phyloP scores from a whole-genome alignment of 2,113 vertebrate genomes.

The Fregata magnificens region DNA sequence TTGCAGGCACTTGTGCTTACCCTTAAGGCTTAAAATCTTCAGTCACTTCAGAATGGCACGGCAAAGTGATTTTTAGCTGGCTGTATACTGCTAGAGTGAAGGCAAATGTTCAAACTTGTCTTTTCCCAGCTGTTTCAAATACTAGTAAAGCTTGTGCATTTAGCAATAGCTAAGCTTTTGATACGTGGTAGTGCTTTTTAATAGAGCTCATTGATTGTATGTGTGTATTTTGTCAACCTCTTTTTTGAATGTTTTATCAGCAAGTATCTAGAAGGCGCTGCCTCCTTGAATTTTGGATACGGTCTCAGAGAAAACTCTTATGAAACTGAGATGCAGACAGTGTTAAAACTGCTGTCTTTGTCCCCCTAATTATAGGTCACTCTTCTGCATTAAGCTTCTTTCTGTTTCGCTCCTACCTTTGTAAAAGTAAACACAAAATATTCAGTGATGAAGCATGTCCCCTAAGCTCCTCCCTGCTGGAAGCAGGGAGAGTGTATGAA shows the following conservation, averaged over 20 bases:
- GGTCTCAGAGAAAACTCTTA: not conserved
- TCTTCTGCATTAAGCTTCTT: not conserved
- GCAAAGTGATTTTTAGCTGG: not conserved
- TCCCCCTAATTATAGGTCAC: not conserved
- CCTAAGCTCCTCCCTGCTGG: not conserved
- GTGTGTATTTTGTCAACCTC: not conserved
- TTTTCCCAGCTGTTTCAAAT: not conserved
- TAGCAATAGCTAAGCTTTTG: not conserved
- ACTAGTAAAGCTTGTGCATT: not conserved
- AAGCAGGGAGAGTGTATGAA: not conserved
- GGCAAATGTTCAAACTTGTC: not conserved
- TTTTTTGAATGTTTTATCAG: not conserved
- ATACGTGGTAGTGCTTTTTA: not conserved
- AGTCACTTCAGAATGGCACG: accelerated
- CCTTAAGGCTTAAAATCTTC: not conserved
- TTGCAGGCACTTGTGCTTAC: not conserved
- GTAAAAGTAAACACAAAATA: not conserved
- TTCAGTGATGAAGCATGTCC: not conserved
- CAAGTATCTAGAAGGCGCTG: accelerated
- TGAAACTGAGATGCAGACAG: not conserved
- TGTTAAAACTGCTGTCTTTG: not conserved
- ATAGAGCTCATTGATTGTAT: not conserved
- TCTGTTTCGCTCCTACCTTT: not conserved
- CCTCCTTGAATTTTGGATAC: not conserved
- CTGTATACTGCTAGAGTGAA: not conserved